Base-by-base conservation (phyloP, 1,140 invertebrate species). In the Polypedilum pembai region DNA sequence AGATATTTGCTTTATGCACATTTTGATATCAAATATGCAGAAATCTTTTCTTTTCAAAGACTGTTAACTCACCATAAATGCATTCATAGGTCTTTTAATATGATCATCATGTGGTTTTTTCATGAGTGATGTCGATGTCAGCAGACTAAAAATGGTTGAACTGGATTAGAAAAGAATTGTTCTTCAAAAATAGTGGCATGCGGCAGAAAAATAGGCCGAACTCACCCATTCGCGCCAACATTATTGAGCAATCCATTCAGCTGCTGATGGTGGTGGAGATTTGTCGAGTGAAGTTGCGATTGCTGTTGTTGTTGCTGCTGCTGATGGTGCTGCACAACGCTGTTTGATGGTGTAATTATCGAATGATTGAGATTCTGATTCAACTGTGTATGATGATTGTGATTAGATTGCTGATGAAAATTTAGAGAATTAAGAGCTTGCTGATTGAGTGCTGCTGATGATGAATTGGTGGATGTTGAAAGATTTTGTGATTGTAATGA, bases 51-150 rank as follows among this genome's bases (percentile, higher is more conserved):
- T n/a, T n/a, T n/a, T n/a, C n/a, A n/a, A n/a, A n/a, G n/a, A n/a
- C n/a, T n/a, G n/a, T n/a, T n/a, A 85, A 85, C 87, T 7, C 41
- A 91, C 89, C 90, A 91, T 91, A 81, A 91, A 91, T 8, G 90
- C 90, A 80, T 91, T 91, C 90, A 91, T 91, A 15, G 89, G 90
- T 74, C 90, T 81, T 79, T 90, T 90, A 76, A 91, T 90, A 79
- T 90, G 89, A 75, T 84, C 84, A 77, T 87, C 85, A 69, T 80
- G 84, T 73, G 81, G 78, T 40, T 79, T 76, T 41, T 80, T 79
- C 73, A 79, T 81, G 8, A 69, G 20, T 69, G 17, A 21, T 18
- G 65, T 69, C 8, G 65, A 69, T 69, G 65, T 69, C 20, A 69
- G 65, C 3, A 69, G 65, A 69, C 65, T 69, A 69, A 69, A 69